Percentiles rank a stretch among this genome's conserved stretches.
phyloP scores from a whole-genome alignment of 2,113 vertebrate species.

The Fulmarus glacialis region DNA sequence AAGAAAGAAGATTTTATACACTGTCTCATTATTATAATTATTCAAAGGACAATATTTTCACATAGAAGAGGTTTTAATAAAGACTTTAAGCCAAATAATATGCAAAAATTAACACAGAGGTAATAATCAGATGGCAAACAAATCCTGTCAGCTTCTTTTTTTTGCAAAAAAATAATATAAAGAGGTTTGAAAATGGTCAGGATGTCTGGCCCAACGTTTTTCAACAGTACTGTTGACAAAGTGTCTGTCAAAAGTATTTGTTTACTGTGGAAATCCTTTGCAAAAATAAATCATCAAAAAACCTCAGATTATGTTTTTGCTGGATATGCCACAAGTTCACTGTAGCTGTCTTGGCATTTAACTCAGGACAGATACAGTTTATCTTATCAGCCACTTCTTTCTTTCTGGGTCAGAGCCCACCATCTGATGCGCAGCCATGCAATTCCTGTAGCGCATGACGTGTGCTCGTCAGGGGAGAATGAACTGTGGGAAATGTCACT shows the following conservation, averaged over 20 bases:
- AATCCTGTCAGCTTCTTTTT: not conserved
- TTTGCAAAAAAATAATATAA: not conserved
- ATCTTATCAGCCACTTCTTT: not conserved
- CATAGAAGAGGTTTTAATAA: not conserved
- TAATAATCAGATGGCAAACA: not conserved
- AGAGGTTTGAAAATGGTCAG: not conserved
- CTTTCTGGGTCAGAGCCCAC: not conserved
- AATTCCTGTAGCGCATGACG: accelerated
- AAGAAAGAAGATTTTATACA: not conserved
- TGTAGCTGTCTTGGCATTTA: not conserved
- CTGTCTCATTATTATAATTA: not conserved
- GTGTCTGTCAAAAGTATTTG: not conserved
- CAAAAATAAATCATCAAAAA: not conserved
- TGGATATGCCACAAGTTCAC: not conserved
- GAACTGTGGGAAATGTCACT: not conserved
- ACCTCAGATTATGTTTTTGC: not conserved
- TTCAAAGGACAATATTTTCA: not conserved
- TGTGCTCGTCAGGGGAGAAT: not conserved
- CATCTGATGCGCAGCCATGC: not conserved
- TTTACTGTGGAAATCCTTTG: not conserved
- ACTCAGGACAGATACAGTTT: not conserved
- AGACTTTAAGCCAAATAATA: not conserved
- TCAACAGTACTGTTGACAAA: not conserved
- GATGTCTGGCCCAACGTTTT: not conserved
- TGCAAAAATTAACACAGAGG: not conserved